Conservation (phyloP, 2,888 invertebrate species). For the Pollenia labialis region DNA sequence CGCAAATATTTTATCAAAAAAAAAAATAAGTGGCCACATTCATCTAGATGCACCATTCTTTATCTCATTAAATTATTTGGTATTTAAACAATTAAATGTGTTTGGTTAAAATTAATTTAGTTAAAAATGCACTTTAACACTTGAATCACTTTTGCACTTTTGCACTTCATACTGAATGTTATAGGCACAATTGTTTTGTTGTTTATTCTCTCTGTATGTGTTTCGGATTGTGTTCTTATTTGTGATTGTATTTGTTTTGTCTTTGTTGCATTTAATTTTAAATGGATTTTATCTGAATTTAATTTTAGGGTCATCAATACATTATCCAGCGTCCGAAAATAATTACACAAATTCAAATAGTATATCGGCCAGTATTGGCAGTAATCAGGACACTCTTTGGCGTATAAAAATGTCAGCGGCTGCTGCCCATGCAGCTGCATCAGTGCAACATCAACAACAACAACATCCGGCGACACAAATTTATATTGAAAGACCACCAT, state of each 20-base stretch:
- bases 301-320: slow-evolving; percentile 78
- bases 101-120: slow-evolving; percentile 3
- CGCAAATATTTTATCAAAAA: slow-evolving; percentile 8
- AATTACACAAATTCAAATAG: slow-evolving; percentile 81
- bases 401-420: slow-evolving; percentile 79
- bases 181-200: slow-evolving; percentile 14
- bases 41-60: not conserved
- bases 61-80: not conserved
- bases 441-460: slow-evolving; percentile 60
- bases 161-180: not conserved
- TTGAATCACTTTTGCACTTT: slow-evolving; percentile 15
- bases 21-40: not conserved
- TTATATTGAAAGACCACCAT: slow-evolving; percentile 80
- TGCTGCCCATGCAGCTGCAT: slow-evolving; percentile 61
- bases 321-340: slow-evolving; percentile 78
- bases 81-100: slow-evolving; percentile 26
- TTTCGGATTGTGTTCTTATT: not conserved
- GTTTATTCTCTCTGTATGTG: not conserved
- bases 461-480: slow-evolving; percentile 76
- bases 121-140: slow-evolving; percentile 23
- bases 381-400: slow-evolving; percentile 80
- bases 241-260: not conserved
- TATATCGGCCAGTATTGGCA: slow-evolving; percentile 74
- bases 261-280: slow-evolving; percentile 3
- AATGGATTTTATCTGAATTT: slow-evolving; percentile 36